Conservation (phyloP, 2,113 vertebrate genomes). For the Archocentrus centrarchus region DNA sequence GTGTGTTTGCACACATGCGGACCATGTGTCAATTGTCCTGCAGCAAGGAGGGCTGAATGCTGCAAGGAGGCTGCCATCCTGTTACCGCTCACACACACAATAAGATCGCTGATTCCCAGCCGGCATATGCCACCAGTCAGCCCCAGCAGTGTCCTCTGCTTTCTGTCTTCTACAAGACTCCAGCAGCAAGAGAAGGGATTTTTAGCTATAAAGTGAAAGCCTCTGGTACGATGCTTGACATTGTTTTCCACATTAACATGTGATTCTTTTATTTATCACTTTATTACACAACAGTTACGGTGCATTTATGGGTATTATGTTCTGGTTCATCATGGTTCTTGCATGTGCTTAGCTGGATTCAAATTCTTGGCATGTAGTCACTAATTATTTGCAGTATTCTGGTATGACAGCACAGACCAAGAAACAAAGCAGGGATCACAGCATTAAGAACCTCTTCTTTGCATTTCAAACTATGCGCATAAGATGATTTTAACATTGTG, state of each 20-base stretch:
- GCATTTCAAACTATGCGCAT: not conserved
- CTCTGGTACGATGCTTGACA: not conserved
- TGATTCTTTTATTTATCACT: not conserved
- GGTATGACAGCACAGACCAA: not conserved
- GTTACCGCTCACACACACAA: constrained; percentile 25
- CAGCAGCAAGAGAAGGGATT: constrained; percentile 3
- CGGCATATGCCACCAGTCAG: not conserved
- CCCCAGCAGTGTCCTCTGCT: constrained; percentile 10
- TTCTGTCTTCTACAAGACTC: not conserved
- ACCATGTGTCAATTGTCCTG: constrained; percentile 65
- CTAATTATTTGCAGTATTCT: not conserved
- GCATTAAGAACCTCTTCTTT: not conserved
- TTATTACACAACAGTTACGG: not conserved
- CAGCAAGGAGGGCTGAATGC: constrained; percentile 36
- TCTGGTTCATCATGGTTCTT: not conserved
- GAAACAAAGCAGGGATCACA: not conserved
- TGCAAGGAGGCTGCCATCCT: constrained; percentile 39
- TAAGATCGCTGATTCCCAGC: not conserved
- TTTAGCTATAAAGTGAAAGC: constrained; percentile 16
- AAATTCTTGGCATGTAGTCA: not conserved
- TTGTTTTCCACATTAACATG: constrained; percentile 13
- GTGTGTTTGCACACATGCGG: constrained; percentile 55
- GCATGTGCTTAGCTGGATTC: not conserved
- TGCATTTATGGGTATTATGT: not conserved
- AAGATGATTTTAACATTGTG: not conserved